These are phyloP conservation scores for Metaphire vulgaris DNA, from an alignment of 1,140 invertebrate genomes.

Conservation along the genomic window DNA sequence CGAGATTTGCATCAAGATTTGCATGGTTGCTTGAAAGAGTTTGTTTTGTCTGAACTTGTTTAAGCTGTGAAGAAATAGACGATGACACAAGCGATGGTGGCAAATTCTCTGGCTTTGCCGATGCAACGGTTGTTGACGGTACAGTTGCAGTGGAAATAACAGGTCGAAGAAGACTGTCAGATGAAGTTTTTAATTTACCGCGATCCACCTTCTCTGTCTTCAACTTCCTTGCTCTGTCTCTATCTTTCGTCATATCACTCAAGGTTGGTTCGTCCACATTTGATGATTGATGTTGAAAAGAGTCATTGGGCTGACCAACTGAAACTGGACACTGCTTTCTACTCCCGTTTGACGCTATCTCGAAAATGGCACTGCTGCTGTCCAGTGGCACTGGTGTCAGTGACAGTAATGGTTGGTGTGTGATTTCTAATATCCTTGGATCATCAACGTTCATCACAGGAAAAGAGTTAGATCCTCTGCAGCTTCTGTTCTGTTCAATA, in stretches of 20 bases:
- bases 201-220: conserved; percentile 15
- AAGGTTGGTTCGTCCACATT: too few species aligned
- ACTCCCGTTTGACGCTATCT: neutral
- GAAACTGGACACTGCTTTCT: too few species aligned
- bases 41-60: neutral
- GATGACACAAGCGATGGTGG: neutral
- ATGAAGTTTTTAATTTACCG: conserved; percentile 28
- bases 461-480: neutral
- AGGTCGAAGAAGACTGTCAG: neutral
- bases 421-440: neutral
- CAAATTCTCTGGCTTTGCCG: neutral
- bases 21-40: neutral
- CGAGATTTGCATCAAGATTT: conserved; percentile 25
- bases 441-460: neutral
- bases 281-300: too few species aligned
- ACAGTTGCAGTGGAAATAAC: neutral
- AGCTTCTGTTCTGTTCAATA: neutral
- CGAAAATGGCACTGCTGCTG: too few species aligned
- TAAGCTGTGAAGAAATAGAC: neutral
- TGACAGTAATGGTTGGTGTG: neutral
- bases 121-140: neutral
- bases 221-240: neutral
- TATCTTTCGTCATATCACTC: too few species aligned
- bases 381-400: neutral
- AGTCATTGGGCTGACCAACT: too few species aligned